Conservation (phyloP, 2,888 invertebrate species). For the Plebejus melissa region DNA sequence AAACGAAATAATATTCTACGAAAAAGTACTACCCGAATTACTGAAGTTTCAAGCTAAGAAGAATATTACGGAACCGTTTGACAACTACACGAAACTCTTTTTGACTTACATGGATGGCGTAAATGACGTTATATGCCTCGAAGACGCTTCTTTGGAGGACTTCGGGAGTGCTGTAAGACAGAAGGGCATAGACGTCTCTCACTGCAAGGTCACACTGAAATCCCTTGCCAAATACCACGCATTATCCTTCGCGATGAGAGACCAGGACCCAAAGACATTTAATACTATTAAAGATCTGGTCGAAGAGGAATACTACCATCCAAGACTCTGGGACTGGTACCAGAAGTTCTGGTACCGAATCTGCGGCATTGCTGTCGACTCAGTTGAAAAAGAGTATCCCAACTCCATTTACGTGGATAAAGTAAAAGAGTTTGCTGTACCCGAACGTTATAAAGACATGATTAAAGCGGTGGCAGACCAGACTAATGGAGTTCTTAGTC, state of each 20-base stretch:
- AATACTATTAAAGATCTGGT: conserved; percentile 55
- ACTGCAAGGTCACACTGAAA: conserved; percentile 70
- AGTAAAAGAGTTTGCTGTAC: conserved; percentile 73
- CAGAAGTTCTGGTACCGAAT: conserved; percentile 71
- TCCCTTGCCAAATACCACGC: conserved; percentile 80
- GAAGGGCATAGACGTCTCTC: conserved; percentile 71
- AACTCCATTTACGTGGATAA: conserved; percentile 77
- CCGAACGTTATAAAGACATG: conserved; percentile 72
- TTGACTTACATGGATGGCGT: conserved; percentile 69
- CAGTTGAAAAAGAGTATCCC: conserved; percentile 81
- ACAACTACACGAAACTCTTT: conserved; percentile 69
- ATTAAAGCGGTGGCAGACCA: conserved; percentile 57
- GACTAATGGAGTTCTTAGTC: conserved; percentile 80
- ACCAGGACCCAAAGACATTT: conserved; percentile 74
- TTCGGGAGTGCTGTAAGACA: conserved; percentile 68
- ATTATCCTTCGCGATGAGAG: conserved; percentile 78
- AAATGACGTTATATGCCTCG: conserved; percentile 77
- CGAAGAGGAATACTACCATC: conserved; percentile 80
- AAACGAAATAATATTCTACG: conserved; percentile 85
- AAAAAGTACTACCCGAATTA: conserved; percentile 66
- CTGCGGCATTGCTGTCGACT: conserved; percentile 78
- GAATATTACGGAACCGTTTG: conserved; percentile 66
- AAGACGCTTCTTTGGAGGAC: conserved; percentile 69
- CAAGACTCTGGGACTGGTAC: conserved; percentile 79
- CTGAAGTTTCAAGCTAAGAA: conserved; percentile 63